These are phyloP conservation scores for Lutraria lutraria DNA, from an alignment of 2,888 invertebrate genomes.

Conservation along the genomic window DNA sequence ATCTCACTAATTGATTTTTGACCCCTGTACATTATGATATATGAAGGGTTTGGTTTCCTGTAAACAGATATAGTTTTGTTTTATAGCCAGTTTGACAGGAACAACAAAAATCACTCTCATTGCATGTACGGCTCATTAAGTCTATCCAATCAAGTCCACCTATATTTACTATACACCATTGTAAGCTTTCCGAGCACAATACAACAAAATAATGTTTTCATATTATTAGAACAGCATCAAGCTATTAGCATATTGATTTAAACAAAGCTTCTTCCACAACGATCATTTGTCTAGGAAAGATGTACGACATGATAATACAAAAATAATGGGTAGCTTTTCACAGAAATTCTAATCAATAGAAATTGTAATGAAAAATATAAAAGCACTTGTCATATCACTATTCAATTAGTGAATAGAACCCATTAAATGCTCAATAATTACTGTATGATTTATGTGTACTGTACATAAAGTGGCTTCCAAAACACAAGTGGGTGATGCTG, in stretches of 20 bases:
- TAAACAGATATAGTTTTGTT: background rate
- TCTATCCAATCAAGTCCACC: background rate
- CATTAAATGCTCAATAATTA: slow-evolving; percentile 3
- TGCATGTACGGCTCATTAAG: slow-evolving; percentile 14
- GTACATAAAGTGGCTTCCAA: background rate
- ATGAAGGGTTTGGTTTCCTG: background rate
- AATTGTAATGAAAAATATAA: background rate
- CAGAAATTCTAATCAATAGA: slow-evolving; percentile 32
- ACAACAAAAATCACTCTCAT: slow-evolving; percentile 12
- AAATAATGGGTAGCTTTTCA: slow-evolving; percentile 50
- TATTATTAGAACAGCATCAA: slow-evolving; percentile 19
- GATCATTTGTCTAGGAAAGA: slow-evolving; percentile 58
- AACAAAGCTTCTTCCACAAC: slow-evolving; percentile 36
- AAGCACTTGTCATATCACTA: background rate
- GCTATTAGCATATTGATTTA: slow-evolving; percentile 57
- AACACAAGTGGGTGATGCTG: background rate
- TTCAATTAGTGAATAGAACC: background rate
- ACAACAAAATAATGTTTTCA: slow-evolving; percentile 19
- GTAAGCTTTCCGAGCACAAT: slow-evolving; percentile 5
- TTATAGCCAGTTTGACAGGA: background rate
- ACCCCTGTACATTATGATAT: background rate
- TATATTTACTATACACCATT: slow-evolving; percentile 22
- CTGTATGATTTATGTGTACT: slow-evolving; percentile 2
- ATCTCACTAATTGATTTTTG: background rate
- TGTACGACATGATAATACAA: slow-evolving; percentile 59